Base-by-base conservation (phyloP, 2,113 vertebrate genomes). In the Typhlomys cinereus region DNA sequence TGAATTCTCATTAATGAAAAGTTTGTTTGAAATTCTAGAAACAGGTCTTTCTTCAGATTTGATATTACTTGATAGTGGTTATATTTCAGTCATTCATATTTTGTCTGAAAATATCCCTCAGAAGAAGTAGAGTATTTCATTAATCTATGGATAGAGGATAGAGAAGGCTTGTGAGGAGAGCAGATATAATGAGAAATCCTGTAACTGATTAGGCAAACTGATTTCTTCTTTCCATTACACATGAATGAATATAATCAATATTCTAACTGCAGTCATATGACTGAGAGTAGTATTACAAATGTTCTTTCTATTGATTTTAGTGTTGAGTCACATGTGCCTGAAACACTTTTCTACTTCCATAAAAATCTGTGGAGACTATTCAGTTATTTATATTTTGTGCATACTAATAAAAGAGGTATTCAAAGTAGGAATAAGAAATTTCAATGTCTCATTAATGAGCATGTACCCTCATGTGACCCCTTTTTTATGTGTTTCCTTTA, bases 121-220 rank as follows among this genome's bases (percentile, higher is more conserved):
- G 50, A 31, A 41, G 67, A 61, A 52, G n/a, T 71, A 64, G 48
- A 23, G 2, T 31, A 7, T n/a, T 48, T n/a, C 54, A 82, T 81
- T 69, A 67, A 73, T 82, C 41, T 81, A 78, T 13, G 1, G 7
- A 41, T 69, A 39, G 0, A 69, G n/a, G 73, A 88, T 95, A 94
- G 18, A 80, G 54, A 4, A 91, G 57, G 50, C 21, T 85, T 39
- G 12, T 78, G 14, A 81, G 39, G 29, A 78, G 64, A 85, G 64
- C 27, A 93, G 91, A 88, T 87, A 84, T 13, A 83, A 75, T 69
- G 57, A 88, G n/a, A 94, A 89, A 52, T 57, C 6, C 62, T 81
- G 54, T 5, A 85, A 76, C 78, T 95, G 69, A 94, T 88, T 82
- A 92, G 64, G 67, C 59, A 88, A 39, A 59, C 90, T 83, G 23